These are phyloP conservation scores for Apocrypta bakeri DNA, from an alignment of 1,140 invertebrate genomes.

Conservation along the genomic window DNA sequence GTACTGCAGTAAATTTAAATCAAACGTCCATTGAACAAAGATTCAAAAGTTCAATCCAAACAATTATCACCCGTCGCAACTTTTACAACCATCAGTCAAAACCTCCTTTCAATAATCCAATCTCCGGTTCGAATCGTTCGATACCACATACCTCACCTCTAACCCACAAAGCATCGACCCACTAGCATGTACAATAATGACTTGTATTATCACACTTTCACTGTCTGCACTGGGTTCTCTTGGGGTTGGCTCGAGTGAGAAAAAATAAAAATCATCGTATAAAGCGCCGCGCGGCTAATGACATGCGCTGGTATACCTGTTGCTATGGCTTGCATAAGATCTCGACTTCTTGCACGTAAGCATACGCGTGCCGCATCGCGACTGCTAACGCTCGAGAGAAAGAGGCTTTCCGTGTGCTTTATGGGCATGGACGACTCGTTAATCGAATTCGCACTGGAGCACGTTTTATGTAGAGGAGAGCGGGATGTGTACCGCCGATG, in stretches of 20 bases:
- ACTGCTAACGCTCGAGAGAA: neutral
- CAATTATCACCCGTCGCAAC: neutral
- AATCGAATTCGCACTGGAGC: conserved; percentile 5
- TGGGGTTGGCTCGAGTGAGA: neutral
- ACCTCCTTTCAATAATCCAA: neutral
- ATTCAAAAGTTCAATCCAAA: neutral
- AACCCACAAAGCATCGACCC: neutral
- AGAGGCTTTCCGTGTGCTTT: neutral
- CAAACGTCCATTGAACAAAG: no score
- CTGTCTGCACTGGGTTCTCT: neutral
- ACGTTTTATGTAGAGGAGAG: neutral
- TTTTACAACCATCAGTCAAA: neutral
- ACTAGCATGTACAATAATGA: neutral
- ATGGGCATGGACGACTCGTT: conserved; percentile 5
- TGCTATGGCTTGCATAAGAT: conserved; percentile 3
- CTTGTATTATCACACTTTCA: conserved; percentile 4
- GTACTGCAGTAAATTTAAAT: neutral
- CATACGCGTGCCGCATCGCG: neutral
- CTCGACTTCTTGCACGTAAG: neutral
- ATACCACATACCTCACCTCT: neutral
- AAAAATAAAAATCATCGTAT: neutral
- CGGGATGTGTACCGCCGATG: neutral
- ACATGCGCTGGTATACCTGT: neutral
- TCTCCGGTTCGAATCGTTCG: neutral
- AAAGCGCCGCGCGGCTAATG: neutral